These are phyloP conservation scores for Agonopterix arenella DNA, from an alignment of 2,888 invertebrate genomes.

Conservation along the genomic window DNA sequence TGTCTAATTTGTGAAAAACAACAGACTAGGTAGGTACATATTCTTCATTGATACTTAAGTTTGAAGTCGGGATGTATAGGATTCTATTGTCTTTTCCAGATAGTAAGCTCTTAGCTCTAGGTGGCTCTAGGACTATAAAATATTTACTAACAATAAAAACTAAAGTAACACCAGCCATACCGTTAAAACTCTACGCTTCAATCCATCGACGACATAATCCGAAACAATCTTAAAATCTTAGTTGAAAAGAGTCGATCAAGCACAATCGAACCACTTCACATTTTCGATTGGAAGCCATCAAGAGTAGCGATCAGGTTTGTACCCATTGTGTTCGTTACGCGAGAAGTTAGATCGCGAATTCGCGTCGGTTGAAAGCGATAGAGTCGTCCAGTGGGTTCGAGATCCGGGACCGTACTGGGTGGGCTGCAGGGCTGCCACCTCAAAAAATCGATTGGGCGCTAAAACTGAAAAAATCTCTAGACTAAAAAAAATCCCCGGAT, in stretches of 20 bases:
- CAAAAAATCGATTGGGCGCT: no score
- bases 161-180: neutral
- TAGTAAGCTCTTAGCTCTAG: no score
- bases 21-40: no score
- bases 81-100: no score
- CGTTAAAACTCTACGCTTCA: neutral
- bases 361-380: conserved; percentile 4
- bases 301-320: conserved; percentile 32
- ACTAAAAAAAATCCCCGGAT: no score
- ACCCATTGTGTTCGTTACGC: conserved; percentile 38
- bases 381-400: conserved; percentile 23
- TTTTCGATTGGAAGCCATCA: conserved; percentile 34
- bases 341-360: conserved; percentile 20
- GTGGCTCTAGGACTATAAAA: no score
- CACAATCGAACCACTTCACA: conserved; percentile 40
- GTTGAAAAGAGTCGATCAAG: neutral
- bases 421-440: conserved; percentile 19
- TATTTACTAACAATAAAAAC: neutral
- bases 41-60: no score
- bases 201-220: conserved; percentile 8
- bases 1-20: no score
- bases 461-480: no score
- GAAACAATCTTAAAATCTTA: neutral
- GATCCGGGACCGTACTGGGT: conserved; percentile 45
- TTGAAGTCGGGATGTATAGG: no score